These are phyloP conservation scores for Dolichoris vasculosae DNA, from an alignment of 1,140 invertebrate genomes.

Conservation along the genomic window DNA sequence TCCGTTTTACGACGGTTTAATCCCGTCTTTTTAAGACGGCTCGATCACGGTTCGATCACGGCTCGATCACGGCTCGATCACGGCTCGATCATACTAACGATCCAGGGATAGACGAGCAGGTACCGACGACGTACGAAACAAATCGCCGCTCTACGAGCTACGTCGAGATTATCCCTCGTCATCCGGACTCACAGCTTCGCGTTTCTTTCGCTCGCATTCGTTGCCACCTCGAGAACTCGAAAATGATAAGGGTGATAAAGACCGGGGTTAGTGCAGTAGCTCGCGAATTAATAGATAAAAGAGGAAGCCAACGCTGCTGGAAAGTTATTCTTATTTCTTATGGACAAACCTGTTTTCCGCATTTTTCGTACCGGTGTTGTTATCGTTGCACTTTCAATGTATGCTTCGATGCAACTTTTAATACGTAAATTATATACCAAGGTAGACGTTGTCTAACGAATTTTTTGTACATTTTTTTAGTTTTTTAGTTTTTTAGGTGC, in stretches of 20 bases:
- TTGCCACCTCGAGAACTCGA: background rate
- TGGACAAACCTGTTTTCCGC: background rate
- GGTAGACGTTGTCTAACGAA: no score
- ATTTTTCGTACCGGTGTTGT: background rate
- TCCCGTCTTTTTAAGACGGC: background rate
- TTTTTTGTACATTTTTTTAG: no score
- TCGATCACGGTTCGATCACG: background rate
- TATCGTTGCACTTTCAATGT: background rate
- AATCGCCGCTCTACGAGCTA: background rate
- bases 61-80: background rate
- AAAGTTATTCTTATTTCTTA: background rate
- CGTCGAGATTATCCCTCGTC: conserved; percentile 6
- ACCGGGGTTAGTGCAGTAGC: background rate
- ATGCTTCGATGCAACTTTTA: background rate
- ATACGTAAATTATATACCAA: no score
- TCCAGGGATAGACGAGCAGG: background rate
- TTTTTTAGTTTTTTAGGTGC: no score
- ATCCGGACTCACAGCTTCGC: background rate
- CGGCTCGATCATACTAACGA: conserved; percentile 19
- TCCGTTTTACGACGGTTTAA: conserved; percentile 21
- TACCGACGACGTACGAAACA: conserved; percentile 13
- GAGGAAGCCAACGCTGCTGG: background rate
- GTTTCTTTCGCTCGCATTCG: background rate
- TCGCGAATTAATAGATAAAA: background rate
- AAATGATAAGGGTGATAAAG: background rate